A percentile compares a stretch with the other conserved stretches of the same genome.
Conservation (phyloP, 2,888 invertebrate species). For the Cerastis leucographa region DNA sequence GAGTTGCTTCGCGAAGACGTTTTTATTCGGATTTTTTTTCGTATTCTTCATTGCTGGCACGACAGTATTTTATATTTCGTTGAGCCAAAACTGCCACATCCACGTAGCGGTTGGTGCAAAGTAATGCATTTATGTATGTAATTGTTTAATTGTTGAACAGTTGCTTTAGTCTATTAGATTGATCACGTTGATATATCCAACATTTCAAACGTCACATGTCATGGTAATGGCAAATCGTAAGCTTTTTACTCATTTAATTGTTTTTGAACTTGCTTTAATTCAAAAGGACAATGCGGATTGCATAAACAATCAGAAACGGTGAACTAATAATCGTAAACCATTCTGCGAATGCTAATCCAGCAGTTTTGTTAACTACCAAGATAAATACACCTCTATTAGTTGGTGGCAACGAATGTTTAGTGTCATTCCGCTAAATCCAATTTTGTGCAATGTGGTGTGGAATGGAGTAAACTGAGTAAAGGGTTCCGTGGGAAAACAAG, state of each 20-base stretch:
- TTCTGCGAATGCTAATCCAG: conserved; percentile 10
- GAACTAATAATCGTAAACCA: conserved; percentile 27
- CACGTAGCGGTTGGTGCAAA: too few relatives aligned
- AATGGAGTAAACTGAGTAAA: not conserved
- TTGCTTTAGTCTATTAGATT: not conserved
- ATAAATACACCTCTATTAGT: conserved; percentile 5
- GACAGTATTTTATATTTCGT: not conserved
- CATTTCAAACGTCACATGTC: not conserved
- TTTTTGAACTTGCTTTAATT: not conserved
- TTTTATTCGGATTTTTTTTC: not conserved
- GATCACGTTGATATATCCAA: not conserved
- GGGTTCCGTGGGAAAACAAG: not conserved
- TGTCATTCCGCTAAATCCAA: not conserved
- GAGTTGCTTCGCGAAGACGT: too few relatives aligned
- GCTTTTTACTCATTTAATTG: not conserved
- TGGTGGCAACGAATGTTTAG: conserved; percentile 6
- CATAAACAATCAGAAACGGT: not conserved
- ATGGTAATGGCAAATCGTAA: too few relatives aligned
- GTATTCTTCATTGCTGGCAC: not conserved
- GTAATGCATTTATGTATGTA: too few relatives aligned
- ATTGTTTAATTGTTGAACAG: not conserved
- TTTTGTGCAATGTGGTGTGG: not conserved
- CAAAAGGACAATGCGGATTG: not conserved
- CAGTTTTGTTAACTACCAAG: conserved; percentile 9
- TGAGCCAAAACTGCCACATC: not conserved